A percentile compares a stretch with the other conserved stretches of the same genome.
phyloP scores from a whole-genome alignment of 1,140 invertebrate species.

The Artemia franciscana region DNA sequence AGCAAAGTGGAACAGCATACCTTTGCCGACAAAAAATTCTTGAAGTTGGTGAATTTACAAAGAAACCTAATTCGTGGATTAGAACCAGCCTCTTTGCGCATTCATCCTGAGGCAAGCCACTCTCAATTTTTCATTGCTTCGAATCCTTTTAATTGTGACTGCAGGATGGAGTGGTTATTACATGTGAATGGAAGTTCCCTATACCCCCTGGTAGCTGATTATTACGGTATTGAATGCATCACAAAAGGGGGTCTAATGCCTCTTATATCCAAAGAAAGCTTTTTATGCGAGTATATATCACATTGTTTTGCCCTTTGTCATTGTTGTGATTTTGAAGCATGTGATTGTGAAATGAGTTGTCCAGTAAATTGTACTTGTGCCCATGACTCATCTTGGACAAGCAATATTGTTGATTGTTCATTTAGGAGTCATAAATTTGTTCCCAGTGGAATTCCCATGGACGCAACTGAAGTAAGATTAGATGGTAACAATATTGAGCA shows the following conservation, averaged over 20 bases:
- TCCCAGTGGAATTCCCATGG: conserved; percentile 69
- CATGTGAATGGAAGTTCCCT: conserved; percentile 45
- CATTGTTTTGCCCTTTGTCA: conserved; percentile 74
- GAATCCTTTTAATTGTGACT: conserved; percentile 74
- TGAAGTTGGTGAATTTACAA: conserved; percentile 59
- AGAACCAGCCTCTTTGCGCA: conserved; percentile 57
- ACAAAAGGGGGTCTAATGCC: conserved; percentile 47
- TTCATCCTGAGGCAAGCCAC: conserved; percentile 41
- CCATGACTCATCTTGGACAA: conserved; percentile 71
- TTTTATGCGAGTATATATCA: conserved; percentile 67
- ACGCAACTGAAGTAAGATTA: conserved; percentile 61
- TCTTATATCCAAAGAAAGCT: conserved; percentile 63
- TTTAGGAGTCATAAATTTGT: conserved; percentile 42
- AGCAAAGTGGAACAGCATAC: conserved; percentile 66
- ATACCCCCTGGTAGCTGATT: conserved; percentile 53
- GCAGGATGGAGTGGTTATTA: conserved; percentile 59
- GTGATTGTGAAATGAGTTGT: conserved; percentile 84
- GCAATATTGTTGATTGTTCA: conserved; percentile 73
- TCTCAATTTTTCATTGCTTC: conserved; percentile 71
- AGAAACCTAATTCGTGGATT: conserved; percentile 58
- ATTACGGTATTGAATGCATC: conserved; percentile 61
- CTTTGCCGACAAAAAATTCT: conserved; percentile 75
- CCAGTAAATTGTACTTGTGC: conserved; percentile 72
- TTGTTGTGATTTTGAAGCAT: conserved; percentile 79
- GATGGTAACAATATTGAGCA: conserved; percentile 61